phyloP scores from a whole-genome alignment of 2,888 invertebrate genomes.

The Stenichneumon culpator region DNA sequence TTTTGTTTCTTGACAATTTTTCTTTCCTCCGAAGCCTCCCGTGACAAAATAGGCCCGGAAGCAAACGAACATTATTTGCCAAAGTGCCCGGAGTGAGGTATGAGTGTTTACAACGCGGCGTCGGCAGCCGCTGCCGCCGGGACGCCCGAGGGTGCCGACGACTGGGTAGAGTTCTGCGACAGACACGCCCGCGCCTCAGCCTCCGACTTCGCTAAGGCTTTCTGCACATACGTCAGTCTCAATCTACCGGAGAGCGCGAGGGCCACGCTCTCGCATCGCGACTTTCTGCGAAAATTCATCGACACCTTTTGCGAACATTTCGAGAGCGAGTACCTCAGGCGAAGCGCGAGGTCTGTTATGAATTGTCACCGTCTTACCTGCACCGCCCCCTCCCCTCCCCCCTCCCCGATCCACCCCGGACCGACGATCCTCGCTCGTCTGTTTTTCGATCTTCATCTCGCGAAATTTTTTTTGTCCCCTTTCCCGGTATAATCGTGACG shows the following conservation, averaged over 20 bases:
- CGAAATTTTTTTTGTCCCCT: neutral
- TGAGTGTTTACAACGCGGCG: constrained; percentile 77
- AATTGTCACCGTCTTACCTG: constrained; percentile 15
- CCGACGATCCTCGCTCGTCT: constrained; percentile 9
- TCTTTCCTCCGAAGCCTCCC: too few relatives aligned
- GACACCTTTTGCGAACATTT: constrained; percentile 95
- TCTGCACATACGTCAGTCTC: constrained; percentile 91
- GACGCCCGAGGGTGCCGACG: constrained; percentile 88
- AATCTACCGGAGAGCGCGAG: constrained; percentile 89
- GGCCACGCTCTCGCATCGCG: constrained; percentile 90
- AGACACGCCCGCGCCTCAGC: constrained; percentile 94
- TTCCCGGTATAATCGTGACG: neutral
- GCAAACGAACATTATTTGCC: neutral
- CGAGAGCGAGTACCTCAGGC: constrained; percentile 90
- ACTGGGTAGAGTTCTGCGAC: constrained; percentile 95
- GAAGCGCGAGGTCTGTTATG: constrained; percentile 82
- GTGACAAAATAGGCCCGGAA: neutral
- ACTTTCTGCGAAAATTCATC: constrained; percentile 93
- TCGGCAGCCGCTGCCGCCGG: constrained; percentile 83
- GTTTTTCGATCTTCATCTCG: constrained; percentile 8
- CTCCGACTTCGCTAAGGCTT: constrained; percentile 95
- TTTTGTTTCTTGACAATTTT: constrained; percentile 13
- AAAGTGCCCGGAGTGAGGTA: constrained; percentile 43
- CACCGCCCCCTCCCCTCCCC: neutral
- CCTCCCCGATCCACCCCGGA: neutral